Conservation (phyloP, 2,888 invertebrate species). For the Diadegma fenestrale region DNA sequence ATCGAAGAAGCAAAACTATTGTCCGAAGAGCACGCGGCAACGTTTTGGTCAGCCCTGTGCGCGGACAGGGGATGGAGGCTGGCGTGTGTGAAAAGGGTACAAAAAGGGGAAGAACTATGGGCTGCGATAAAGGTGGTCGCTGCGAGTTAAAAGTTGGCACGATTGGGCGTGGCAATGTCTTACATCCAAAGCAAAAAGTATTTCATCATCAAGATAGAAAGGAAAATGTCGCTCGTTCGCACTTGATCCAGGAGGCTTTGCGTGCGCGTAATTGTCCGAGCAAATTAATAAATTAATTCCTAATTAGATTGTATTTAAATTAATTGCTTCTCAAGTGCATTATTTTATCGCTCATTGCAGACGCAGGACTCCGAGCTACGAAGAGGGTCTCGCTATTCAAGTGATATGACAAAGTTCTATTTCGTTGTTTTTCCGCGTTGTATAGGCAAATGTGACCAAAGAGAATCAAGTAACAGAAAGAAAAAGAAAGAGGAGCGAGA, state of each 20-base stretch:
- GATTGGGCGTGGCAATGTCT: conserved; percentile 80
- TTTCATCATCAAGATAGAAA: background rate
- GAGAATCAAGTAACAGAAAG: conserved; percentile 5
- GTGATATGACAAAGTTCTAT: conserved; percentile 28
- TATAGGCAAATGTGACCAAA: conserved; percentile 55
- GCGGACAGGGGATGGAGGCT: conserved; percentile 67
- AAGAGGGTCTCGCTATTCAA: conserved; percentile 64
- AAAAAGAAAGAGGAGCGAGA: conserved; percentile 39
- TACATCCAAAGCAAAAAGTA: conserved; percentile 70
- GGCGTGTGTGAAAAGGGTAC: conserved; percentile 60
- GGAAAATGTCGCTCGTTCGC: conserved; percentile 4
- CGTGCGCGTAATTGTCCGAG: background rate
- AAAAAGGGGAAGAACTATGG: conserved; percentile 72
- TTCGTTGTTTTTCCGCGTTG: conserved; percentile 42
- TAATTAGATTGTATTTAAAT: background rate
- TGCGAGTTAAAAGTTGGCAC: conserved; percentile 76
- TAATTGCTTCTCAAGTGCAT: background rate
- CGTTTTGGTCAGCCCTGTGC: conserved; percentile 67
- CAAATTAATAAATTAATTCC: background rate
- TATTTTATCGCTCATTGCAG: conserved; percentile 45
- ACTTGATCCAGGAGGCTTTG: background rate
- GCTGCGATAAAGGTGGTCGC: conserved; percentile 76
- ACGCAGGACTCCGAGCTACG: conserved; percentile 46
- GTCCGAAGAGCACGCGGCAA: conserved; percentile 43
- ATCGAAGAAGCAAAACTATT: conserved; percentile 62